A percentile compares a stretch with the other conserved stretches of the same genome.
Conservation (phyloP, 2,113 vertebrate species). For the Miniopterus natalensis region DNA sequence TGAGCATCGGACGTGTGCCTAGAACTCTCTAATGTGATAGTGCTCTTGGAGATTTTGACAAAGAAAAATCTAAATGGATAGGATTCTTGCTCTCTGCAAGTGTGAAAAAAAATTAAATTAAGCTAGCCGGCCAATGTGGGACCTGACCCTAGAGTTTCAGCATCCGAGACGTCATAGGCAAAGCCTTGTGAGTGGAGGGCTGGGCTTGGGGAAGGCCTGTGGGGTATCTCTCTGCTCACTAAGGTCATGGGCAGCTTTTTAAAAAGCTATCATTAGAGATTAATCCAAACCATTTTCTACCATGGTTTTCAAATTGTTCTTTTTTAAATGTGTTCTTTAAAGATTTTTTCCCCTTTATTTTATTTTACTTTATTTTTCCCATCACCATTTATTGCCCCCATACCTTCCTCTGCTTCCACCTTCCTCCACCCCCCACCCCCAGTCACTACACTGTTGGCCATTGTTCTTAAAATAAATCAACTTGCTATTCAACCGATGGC, state of each 20-base stretch:
- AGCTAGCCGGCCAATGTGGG: neutral
- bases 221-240: neutral
- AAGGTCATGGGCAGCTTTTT: neutral
- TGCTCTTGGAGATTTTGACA: neutral
- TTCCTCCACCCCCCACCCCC: too few relatives aligned
- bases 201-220: neutral
- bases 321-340: neutral
- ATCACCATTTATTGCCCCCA: too few relatives aligned
- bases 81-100: neutral
- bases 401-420: too few relatives aligned
- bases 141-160: neutral
- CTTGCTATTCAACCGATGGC: neutral
- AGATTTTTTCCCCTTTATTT: too few relatives aligned
- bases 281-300: conserved; percentile 30
- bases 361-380: too few relatives aligned
- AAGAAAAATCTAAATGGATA: neutral
- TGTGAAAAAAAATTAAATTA: neutral
- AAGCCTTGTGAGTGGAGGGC: neutral
- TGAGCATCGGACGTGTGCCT: neutral
- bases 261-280: neutral
- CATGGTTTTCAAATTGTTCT: conserved; percentile 54
- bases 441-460: neutral
- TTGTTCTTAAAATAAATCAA: conserved; percentile 51
- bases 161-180: neutral
- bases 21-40: neutral